Evolutionary conservation across 2,888 invertebrate species (phyloP).

Genomic region (Stegana nigrithorax): DNA sequence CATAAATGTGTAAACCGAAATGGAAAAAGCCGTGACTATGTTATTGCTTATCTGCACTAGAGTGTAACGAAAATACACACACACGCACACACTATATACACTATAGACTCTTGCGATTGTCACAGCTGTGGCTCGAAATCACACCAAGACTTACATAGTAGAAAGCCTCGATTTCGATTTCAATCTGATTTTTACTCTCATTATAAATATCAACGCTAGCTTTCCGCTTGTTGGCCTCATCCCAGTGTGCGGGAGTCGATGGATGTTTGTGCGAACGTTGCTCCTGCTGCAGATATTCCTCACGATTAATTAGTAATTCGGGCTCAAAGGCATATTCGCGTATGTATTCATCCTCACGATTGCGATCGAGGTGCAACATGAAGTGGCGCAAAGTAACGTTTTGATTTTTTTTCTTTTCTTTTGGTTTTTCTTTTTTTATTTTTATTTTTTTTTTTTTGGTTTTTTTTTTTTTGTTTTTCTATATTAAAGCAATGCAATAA

Average conservation of each 20-base stretch:
- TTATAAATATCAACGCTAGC: conserved; percentile 48
- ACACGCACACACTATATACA: no score
- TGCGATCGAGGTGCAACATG: conserved; percentile 60
- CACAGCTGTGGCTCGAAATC: no score
- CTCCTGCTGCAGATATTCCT: conserved; percentile 58
- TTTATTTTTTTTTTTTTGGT: no score
- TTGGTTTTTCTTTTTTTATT: no score
- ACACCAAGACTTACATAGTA: conserved; percentile 68
- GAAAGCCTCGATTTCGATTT: conserved; percentile 66
- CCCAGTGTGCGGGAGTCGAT: conserved; percentile 51
- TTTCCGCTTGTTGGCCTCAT: conserved; percentile 51
- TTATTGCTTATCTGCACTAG: no score
- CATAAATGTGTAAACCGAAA: no score
- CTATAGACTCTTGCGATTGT: no score
- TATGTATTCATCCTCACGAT: conserved; percentile 63
- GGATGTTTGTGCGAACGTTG: conserved; percentile 41
- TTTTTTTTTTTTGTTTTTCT: no score
- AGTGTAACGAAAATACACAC: no score
- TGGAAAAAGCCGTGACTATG: no score
- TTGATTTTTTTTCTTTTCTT: no score
- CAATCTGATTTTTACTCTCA: conserved; percentile 63
- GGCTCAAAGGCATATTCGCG: conserved; percentile 68
- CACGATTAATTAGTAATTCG: conserved; percentile 63
- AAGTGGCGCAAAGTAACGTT: conserved; percentile 30
- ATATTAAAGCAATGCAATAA: no score